Evolutionary conservation across 2,888 invertebrate species (phyloP), one percentile per base, ranked within the genome.

Genomic region (Zele albiditarsus): DNA sequence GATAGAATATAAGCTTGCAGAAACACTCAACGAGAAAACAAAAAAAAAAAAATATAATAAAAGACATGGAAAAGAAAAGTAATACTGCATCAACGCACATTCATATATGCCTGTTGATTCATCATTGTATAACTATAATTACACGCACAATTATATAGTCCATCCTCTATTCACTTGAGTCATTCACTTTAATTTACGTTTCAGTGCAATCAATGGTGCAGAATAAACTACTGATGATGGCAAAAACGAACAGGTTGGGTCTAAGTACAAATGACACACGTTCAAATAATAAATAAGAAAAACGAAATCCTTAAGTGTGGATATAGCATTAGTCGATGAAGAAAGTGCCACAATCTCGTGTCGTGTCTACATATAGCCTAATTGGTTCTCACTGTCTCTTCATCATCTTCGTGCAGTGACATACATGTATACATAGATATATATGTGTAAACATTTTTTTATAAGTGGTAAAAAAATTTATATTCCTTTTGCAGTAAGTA

Each of bases 321-420:
- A 74, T 75, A 58, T 66, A 46, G 71, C 58, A 60, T 73, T 58
- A 70, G 65, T 70, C 77, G 75, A 79, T 77, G 77, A 75, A 78
- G 74, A 65, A 70, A 83, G 73, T 80, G 81, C 81, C 14, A 38
- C 46, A 46, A n/a, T 46, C 46, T 46, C 46, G 46, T 46, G 46
- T 82, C 33, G 81, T 80, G 80, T 78, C 82, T 78, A 78, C 78
- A 76, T 78, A 81, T 78, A 81, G 81, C 80, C 85, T 85, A 85
- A 85, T 85, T 84, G 83, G 85, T 82, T 84, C 80, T 81, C 80
- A 80, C 81, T 84, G 83, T 78, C 79, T 80, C 80, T 81, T 79
- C 82, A 80, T 79, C 27, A 25, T 23, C 67, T n/a, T 14, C 4
- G 3, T 14, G 10, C 2, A 42, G 8, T 12, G 42, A 42, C 42